A percentile compares a stretch with the other conserved stretches of the same genome.
Conservation (phyloP, 2,888 invertebrate genomes). For the Holacanthella duospinosa region DNA sequence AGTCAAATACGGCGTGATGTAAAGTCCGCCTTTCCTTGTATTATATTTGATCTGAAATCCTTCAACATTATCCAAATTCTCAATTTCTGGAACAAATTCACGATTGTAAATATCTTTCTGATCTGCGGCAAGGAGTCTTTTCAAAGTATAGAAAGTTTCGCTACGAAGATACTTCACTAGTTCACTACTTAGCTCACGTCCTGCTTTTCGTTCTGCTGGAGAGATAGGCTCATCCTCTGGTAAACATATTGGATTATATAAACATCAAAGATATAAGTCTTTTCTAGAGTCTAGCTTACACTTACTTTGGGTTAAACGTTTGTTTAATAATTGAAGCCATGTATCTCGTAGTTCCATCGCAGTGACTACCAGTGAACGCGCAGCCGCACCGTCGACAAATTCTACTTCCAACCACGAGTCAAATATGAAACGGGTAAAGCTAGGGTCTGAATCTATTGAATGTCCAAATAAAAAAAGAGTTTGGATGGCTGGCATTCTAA, state of each 20-base stretch:
- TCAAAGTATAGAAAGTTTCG: slow-evolving; percentile 66
- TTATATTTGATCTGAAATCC: slow-evolving; percentile 54
- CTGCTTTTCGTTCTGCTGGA: slow-evolving; percentile 20
- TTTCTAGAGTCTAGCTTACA: slow-evolving; percentile 13
- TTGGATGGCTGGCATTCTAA: slow-evolving; percentile 85
- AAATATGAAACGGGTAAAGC: slow-evolving; percentile 56
- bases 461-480: slow-evolving; percentile 72
- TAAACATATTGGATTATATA: background rate
- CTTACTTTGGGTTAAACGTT: slow-evolving; percentile 57
- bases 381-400: slow-evolving; percentile 67
- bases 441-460: slow-evolving; percentile 70
- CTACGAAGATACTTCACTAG: slow-evolving; percentile 62
- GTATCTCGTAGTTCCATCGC: slow-evolving; percentile 62
- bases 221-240: slow-evolving; percentile 18
- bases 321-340: slow-evolving; percentile 66
- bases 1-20: slow-evolving; percentile 68
- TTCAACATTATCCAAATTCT: slow-evolving; percentile 33
- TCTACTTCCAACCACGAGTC: slow-evolving; percentile 74
- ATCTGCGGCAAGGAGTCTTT: slow-evolving; percentile 73
- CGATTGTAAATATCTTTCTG: slow-evolving; percentile 61
- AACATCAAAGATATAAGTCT: slow-evolving; percentile 9
- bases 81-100: slow-evolving; percentile 32
- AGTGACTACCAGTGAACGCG: slow-evolving; percentile 58
- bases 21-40: slow-evolving; percentile 66
- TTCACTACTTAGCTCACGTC: slow-evolving; percentile 54